phyloP scores from a whole-genome alignment of 2,113 vertebrate genomes.

The Struthidea cinerea region DNA sequence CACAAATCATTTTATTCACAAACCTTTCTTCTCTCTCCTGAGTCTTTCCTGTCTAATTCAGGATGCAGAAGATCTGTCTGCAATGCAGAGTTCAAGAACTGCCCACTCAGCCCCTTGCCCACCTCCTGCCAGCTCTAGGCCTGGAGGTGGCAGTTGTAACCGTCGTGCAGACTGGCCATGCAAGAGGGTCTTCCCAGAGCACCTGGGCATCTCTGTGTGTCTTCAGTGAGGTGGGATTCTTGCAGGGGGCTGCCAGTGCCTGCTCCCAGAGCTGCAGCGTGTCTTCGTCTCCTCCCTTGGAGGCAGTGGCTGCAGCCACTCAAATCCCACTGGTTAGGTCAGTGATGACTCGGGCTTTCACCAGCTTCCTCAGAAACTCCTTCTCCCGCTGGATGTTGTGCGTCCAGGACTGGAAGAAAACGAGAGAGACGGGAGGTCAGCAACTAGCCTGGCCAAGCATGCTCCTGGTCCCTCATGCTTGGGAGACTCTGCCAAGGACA shows the following conservation, averaged over 20 bases:
- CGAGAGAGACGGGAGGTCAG: slow-evolving; percentile 9
- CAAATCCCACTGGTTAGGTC: slow-evolving; percentile 95
- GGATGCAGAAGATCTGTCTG: slow-evolving; percentile 22
- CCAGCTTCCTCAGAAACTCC: slow-evolving; percentile 94
- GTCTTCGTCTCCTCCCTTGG: background rate
- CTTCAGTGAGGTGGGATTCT: slow-evolving; percentile 36
- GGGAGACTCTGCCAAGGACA: background rate
- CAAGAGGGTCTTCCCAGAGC: slow-evolving; percentile 29
- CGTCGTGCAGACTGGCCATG: background rate
- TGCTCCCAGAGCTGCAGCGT: background rate
- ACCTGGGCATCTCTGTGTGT: slow-evolving; percentile 7
- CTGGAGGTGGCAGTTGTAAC: slow-evolving; percentile 4
- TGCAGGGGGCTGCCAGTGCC: slow-evolving; percentile 25
- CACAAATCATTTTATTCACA: slow-evolving; percentile 48
- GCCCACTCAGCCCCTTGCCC: background rate
- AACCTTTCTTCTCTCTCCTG: slow-evolving; percentile 38
- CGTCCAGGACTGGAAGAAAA: slow-evolving; percentile 89
- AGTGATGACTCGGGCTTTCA: slow-evolving; percentile 89
- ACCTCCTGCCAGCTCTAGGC: slow-evolving; percentile 2
- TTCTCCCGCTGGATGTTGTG: slow-evolving; percentile 98
- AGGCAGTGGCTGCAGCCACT: slow-evolving; percentile 50
- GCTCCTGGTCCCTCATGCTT: fast-evolving
- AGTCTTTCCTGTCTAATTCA: slow-evolving; percentile 35
- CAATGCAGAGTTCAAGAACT: slow-evolving; percentile 10
- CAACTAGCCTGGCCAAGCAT: background rate